phyloP scores from a whole-genome alignment of 2,888 invertebrate species.

The Rotaria macrura region DNA sequence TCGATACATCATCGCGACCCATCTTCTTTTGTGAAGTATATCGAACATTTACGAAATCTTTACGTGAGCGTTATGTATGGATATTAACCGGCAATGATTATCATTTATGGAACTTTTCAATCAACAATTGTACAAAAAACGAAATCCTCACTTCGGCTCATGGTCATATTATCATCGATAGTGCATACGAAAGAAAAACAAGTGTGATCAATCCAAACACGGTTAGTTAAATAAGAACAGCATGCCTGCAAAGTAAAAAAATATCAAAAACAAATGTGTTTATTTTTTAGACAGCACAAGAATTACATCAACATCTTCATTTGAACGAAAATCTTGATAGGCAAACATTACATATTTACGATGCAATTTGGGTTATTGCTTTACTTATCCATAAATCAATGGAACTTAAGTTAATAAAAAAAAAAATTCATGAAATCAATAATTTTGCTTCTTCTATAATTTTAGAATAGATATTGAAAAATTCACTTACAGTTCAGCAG shows the following conservation, averaged over 20 bases:
- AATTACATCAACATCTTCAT: not conserved
- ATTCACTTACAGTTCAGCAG: not conserved
- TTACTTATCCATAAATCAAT: not conserved
- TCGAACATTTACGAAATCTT: not conserved
- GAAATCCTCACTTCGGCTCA: not conserved
- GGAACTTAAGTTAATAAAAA: not conserved
- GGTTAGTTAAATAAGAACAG: not conserved
- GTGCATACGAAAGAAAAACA: not conserved
- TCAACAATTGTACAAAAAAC: not conserved
- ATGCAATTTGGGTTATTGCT: slow-evolving; percentile 2
- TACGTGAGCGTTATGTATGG: slow-evolving; percentile 18
- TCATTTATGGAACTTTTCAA: slow-evolving; percentile 1
- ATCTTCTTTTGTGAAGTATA: slow-evolving; percentile 15
- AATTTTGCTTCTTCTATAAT: not conserved
- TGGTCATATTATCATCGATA: not conserved
- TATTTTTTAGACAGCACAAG: not conserved
- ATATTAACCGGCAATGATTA: slow-evolving; percentile 1
- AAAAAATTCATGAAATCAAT: not conserved
- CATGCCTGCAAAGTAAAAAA: not conserved
- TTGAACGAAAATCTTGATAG: not conserved
- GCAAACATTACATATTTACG: not conserved
- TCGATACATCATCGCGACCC: not conserved
- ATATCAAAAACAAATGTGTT: not conserved
- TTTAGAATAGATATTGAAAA: not conserved
- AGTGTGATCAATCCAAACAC: not conserved